Evolutionary conservation across 2,888 invertebrate species (phyloP), one percentile per base, ranked within the genome.

Genomic region (Disparrhopalites patrizii): DNA sequence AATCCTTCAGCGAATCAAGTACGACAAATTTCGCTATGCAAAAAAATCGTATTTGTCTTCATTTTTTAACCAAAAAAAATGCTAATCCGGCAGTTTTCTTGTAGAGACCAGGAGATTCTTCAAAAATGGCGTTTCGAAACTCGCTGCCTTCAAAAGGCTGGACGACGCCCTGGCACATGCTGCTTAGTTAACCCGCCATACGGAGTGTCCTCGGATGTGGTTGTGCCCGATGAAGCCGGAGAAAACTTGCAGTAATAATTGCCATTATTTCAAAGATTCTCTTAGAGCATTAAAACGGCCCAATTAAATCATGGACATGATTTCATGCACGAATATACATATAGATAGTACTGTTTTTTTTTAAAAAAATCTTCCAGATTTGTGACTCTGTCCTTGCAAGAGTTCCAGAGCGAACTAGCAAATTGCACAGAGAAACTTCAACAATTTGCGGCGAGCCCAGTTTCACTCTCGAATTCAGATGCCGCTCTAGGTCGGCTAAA

Each of bases 1-100:
- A 20, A 33, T 71, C 3, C 57, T 71, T n/a, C 71, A 71, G 43
- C 66, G 67, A 36, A 62, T 69, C 25, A 71, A 68, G 71, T 71
- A 33, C 55, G 54, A 30, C 20, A 33, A 27, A 64, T 7, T n/a
- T 27, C 20, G 27, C 23, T 8, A 8, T 36, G 13, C 36, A 36
- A 36, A 10, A 36, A 8, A 36, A 36, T 10, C 8, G 13, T 36
- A 10, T 8, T 8, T 36, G 36, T 36, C 36, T 36, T 36, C 13
- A 13, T 36, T 36, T 10, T 36, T 36, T 36, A 10, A 36, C n/a
- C n/a, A n/a, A n/a, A n/a, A n/a, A n/a, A n/a, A n/a, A n/a, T n/a
- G n/a, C n/a, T n/a, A n/a, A n/a, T n/a, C n/a, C n/a, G 36, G 8
- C 13, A 36, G 36, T 36, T 13, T 36, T 36, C 20, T 33, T 58